Percentiles rank a stretch among this genome's conserved stretches.
Conservation (phyloP, 1,140 invertebrate genomes). For the Eufriesea mexicana region DNA sequence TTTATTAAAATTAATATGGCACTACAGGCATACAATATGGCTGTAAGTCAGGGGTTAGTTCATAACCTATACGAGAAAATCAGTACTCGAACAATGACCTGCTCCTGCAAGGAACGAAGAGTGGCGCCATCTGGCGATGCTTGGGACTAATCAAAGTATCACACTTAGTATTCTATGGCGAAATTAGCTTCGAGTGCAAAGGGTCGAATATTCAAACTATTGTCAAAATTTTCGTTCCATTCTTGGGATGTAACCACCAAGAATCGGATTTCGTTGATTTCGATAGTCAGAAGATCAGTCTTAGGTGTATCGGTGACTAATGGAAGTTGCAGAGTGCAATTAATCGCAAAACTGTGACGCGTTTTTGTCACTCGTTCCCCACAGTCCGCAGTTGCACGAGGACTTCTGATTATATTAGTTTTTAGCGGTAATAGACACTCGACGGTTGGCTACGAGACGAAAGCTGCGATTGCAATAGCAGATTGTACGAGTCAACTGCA, state of each 20-base stretch:
- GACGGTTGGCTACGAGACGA: background rate
- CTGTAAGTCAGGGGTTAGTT: no score
- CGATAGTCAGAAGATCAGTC: background rate
- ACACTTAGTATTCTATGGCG: no score
- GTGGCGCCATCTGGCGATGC: no score
- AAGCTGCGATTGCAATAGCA: constrained; percentile 15
- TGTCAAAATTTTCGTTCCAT: no score
- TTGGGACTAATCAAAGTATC: no score
- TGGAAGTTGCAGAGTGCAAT: background rate
- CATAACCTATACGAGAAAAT: no score
- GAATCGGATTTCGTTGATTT: background rate
- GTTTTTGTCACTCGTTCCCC: background rate
- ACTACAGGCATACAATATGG: no score
- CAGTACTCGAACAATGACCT: no score
- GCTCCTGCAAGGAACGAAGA: no score
- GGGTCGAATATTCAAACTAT: no score
- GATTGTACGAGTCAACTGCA: constrained; percentile 30
- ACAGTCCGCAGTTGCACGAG: background rate
- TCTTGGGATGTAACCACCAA: background rate
- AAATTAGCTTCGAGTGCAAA: no score
- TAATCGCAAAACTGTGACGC: background rate
- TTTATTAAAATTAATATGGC: no score
- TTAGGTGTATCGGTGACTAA: background rate
- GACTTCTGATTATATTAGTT: constrained; percentile 4
- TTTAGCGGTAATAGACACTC: constrained; percentile 11